phyloP scores from a whole-genome alignment of 2,888 invertebrate genomes.

The Mythimna albipuncta region DNA sequence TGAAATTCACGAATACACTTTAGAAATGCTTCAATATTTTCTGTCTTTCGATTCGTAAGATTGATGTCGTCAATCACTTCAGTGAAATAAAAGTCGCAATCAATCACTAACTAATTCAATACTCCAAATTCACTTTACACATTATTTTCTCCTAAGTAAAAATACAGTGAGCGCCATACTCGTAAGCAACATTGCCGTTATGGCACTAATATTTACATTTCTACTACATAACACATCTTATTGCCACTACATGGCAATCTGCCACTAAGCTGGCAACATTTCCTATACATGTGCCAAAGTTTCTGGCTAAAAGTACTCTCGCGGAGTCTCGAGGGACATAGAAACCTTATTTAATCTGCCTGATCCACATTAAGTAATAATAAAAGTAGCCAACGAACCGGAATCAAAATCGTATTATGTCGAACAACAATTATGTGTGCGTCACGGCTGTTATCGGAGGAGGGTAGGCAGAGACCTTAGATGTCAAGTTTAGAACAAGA shows the following conservation, averaged over 20 bases:
- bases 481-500: not conserved
- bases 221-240: constrained; percentile 43
- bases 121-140: constrained; percentile 3
- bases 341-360: constrained; percentile 49
- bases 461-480: constrained; percentile 3
- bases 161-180: constrained; percentile 3
- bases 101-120: constrained; percentile 1
- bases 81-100: constrained; percentile 18
- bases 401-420: constrained; percentile 30
- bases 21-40: not conserved
- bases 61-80: not conserved
- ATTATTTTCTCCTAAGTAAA: constrained; percentile 12
- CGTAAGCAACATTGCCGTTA: constrained; percentile 24
- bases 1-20: not conserved
- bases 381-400: constrained; percentile 29
- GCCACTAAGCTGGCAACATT: constrained; percentile 49
- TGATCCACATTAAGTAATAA: constrained; percentile 44
- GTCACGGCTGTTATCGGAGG: not conserved
- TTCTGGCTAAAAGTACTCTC: constrained; percentile 9
- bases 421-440: constrained; percentile 17
- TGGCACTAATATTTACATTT: constrained; percentile 50
- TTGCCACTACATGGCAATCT: constrained; percentile 44
- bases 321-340: constrained; percentile 16
- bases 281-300: constrained; percentile 43
- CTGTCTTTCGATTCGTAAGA: not conserved